phyloP scores from a whole-genome alignment of 2,888 invertebrate genomes.

The Drosophila formosana region DNA sequence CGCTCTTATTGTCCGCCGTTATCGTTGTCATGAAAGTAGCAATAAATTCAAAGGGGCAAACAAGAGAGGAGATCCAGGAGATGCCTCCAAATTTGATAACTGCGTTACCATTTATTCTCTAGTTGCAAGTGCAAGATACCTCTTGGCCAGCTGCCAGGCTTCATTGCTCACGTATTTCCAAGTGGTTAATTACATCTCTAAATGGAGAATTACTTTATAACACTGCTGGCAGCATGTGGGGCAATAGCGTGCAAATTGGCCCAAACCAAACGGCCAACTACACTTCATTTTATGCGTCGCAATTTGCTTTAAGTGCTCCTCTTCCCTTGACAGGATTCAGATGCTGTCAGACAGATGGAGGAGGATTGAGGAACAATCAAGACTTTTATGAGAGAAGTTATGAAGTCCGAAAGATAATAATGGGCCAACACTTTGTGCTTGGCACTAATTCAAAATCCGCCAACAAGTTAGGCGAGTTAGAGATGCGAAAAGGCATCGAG shows the following conservation, averaged over 20 bases:
- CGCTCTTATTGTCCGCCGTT: slow-evolving; percentile 41
- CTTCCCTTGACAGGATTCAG: slow-evolving; percentile 2
- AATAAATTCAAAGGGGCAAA: neutral
- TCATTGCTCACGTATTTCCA: slow-evolving; percentile 56
- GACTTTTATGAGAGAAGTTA: slow-evolving; percentile 76
- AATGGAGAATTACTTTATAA: slow-evolving; percentile 57
- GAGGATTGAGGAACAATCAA: slow-evolving; percentile 55
- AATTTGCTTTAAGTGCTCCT: slow-evolving; percentile 41
- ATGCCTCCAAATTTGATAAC: slow-evolving; percentile 47
- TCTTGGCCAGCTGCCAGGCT: slow-evolving; percentile 41
- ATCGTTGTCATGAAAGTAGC: slow-evolving; percentile 23
- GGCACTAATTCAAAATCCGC: slow-evolving; percentile 81
- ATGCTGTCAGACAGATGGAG: neutral
- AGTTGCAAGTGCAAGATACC: neutral
- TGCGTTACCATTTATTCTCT: slow-evolving; percentile 6
- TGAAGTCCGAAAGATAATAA: slow-evolving; percentile 84
- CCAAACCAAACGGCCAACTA: slow-evolving; percentile 17
- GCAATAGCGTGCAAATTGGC: slow-evolving; percentile 33
- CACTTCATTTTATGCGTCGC: slow-evolving; percentile 47
- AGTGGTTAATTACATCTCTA: slow-evolving; percentile 72
- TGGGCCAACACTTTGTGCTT: slow-evolving; percentile 84
- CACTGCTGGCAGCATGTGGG: slow-evolving; percentile 40
- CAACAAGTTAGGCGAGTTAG: slow-evolving; percentile 54
- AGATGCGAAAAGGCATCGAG: slow-evolving; percentile 20
- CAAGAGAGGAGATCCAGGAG: slow-evolving; percentile 30